phyloP scores from a whole-genome alignment of 1,140 invertebrate species.

The Neoseiulus cucumeris region DNA sequence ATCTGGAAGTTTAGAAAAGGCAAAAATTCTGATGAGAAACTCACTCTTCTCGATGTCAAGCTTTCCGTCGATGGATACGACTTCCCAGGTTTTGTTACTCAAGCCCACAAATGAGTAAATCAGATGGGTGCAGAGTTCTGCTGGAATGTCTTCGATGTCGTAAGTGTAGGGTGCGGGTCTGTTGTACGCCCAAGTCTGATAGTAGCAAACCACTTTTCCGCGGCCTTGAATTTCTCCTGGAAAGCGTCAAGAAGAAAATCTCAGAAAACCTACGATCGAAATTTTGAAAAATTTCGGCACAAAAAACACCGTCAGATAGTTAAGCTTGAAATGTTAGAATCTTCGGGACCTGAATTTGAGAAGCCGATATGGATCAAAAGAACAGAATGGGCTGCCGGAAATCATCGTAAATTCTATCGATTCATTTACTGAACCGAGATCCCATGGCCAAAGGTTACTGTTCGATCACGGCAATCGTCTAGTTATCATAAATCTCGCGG shows the following conservation, averaged over 20 bases:
- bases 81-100: constrained; percentile 47
- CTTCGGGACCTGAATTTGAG: too few relatives aligned
- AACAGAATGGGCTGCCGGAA: too few relatives aligned
- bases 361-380: too few relatives aligned
- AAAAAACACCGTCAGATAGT: too few relatives aligned
- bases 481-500: too few relatives aligned
- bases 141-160: constrained; percentile 54
- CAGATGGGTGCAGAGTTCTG: constrained; percentile 55
- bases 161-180: constrained; percentile 32
- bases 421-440: too few relatives aligned
- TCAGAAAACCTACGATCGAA: background rate
- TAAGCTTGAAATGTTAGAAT: too few relatives aligned
- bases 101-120: constrained; percentile 76
- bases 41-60: constrained; percentile 12
- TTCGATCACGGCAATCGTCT: too few relatives aligned
- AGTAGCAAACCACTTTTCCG: constrained; percentile 11
- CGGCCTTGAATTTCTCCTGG: background rate
- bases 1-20: too few relatives aligned
- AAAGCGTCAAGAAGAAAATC: background rate
- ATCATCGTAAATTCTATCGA: too few relatives aligned
- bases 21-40: background rate
- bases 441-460: too few relatives aligned
- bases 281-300: background rate
- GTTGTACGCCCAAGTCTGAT: constrained; percentile 10
- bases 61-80: constrained; percentile 55